Conservation (phyloP, 2,888 invertebrate species). For the Galerucella nymphaeae region DNA sequence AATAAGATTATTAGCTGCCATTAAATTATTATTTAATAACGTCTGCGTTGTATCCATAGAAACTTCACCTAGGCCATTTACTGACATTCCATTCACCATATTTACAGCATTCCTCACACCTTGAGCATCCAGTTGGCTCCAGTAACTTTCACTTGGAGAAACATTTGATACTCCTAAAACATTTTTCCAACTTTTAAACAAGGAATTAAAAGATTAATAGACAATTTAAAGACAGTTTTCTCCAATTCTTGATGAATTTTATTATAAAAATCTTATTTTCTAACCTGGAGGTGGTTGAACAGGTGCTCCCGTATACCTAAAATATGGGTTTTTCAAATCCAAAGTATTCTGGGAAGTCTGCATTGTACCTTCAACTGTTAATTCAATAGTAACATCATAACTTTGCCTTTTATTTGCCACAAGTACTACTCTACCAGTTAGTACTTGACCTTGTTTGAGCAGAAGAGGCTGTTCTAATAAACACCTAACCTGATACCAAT, state of each 20-base stretch:
- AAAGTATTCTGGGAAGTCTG: slow-evolving; percentile 90
- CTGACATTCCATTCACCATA: slow-evolving; percentile 80
- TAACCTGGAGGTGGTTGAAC: slow-evolving; percentile 85
- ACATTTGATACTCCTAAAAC: slow-evolving; percentile 77
- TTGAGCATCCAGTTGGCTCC: slow-evolving; percentile 86
- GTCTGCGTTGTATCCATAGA: slow-evolving; percentile 76
- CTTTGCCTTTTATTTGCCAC: slow-evolving; percentile 97
- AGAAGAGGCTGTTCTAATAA: slow-evolving; percentile 93
- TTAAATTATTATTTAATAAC: slow-evolving; percentile 67
- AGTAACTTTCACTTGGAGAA: slow-evolving; percentile 94
- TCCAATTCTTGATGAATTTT: not conserved
- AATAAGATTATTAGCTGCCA: slow-evolving; percentile 65
- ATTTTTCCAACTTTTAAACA: not conserved
- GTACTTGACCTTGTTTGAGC: slow-evolving; percentile 91
- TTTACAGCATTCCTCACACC: slow-evolving; percentile 74
- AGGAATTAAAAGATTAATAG: too few species aligned
- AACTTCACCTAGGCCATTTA: slow-evolving; percentile 79
- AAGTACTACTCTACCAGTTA: slow-evolving; percentile 88
- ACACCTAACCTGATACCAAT: slow-evolving; percentile 85
- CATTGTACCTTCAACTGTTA: slow-evolving; percentile 89
- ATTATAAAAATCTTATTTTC: not conserved
- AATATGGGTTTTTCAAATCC: slow-evolving; percentile 98
- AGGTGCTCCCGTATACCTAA: slow-evolving; percentile 94
- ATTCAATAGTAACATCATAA: slow-evolving; percentile 97
- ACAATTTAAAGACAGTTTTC: too few species aligned